Percentiles rank a stretch among this genome's conserved stretches.
Evolutionary conservation across 1,140 invertebrate species (phyloP).

Genomic region (Ditylenchus dipsaci): DNA sequence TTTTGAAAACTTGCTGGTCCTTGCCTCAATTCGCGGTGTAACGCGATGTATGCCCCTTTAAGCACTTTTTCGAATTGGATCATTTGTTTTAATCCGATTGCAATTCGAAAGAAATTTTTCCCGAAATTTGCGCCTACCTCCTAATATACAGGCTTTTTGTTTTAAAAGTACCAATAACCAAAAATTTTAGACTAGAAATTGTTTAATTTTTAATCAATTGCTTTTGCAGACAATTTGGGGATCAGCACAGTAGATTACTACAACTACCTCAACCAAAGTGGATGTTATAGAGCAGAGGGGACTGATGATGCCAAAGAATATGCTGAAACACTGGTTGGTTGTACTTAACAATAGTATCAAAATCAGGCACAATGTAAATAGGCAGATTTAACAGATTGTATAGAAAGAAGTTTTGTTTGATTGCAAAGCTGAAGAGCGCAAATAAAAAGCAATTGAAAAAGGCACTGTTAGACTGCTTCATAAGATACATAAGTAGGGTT

Average conservation of each 20-base stretch:
- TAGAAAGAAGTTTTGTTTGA: too few relatives aligned
- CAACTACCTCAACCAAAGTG: constrained; percentile 68
- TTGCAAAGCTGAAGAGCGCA: too few relatives aligned
- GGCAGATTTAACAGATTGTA: too few relatives aligned
- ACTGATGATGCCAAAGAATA: constrained; percentile 70
- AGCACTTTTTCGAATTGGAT: too few relatives aligned
- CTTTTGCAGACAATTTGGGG: constrained; percentile 57
- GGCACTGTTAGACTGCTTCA: too few relatives aligned
- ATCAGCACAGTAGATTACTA: constrained; percentile 68
- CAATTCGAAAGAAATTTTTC: neutral
- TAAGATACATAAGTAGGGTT: too few relatives aligned
- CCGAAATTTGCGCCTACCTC: neutral
- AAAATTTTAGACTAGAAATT: neutral
- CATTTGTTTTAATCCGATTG: constrained; percentile 6
- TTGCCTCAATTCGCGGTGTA: too few relatives aligned
- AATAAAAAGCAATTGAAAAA: too few relatives aligned
- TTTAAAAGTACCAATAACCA: neutral
- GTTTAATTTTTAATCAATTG: neutral
- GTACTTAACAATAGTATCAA: too few relatives aligned
- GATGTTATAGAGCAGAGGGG: constrained; percentile 67
- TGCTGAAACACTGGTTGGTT: constrained; percentile 66
- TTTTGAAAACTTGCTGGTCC: too few relatives aligned
- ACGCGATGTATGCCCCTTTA: too few relatives aligned
- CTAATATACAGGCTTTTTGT: neutral
- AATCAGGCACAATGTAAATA: too few relatives aligned